phyloP scores from a whole-genome alignment of 2,113 vertebrate species.

The Maccullochella peelii region DNA sequence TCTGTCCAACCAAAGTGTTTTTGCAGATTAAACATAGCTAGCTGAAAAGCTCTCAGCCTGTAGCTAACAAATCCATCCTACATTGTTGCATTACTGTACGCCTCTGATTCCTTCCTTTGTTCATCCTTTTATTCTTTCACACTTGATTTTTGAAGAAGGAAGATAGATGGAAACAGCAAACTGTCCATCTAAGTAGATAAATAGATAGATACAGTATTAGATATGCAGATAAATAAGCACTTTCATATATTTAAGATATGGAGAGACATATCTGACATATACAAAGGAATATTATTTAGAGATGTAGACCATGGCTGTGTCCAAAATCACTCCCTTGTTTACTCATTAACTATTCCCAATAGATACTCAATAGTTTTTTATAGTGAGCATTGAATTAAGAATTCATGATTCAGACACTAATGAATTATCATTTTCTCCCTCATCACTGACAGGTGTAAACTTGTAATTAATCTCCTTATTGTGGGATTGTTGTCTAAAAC shows the following conservation, averaged over 20 bases:
- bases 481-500: background rate
- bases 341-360: background rate
- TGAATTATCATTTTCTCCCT: too few relatives aligned
- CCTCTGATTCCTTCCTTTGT: slow-evolving; percentile 1
- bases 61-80: slow-evolving; percentile 7
- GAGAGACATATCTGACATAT: background rate
- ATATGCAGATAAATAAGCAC: background rate
- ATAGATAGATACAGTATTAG: background rate
- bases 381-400: background rate
- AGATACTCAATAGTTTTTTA: background rate
- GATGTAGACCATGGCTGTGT: background rate
- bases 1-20: slow-evolving; percentile 73
- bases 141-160: background rate
- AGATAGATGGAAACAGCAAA: background rate
- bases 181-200: background rate
- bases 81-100: slow-evolving; percentile 14
- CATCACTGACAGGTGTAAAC: background rate
- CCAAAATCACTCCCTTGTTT: background rate
- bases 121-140: background rate
- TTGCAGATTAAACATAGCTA: slow-evolving; percentile 65
- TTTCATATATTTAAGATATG: background rate
- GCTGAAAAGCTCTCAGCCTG: slow-evolving; percentile 46
- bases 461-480: background rate
- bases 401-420: background rate
- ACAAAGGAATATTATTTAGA: background rate